A percentile compares a stretch with the other conserved stretches of the same genome.
phyloP scores from a whole-genome alignment of 2,888 invertebrate species.

The Apoda limacodes region DNA sequence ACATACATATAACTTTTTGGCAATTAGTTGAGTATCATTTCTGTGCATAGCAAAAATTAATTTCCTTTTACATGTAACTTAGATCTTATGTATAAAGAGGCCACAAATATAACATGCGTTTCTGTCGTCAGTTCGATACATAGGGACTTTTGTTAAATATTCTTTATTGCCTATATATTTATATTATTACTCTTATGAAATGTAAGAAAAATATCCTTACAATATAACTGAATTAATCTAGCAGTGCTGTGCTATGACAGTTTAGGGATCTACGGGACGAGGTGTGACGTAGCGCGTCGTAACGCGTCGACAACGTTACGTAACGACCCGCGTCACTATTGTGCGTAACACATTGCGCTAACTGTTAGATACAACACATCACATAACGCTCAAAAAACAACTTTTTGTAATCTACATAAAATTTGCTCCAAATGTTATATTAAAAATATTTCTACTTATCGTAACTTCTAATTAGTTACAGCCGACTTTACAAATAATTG shows the following conservation, averaged over 20 bases:
- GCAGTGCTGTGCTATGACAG: conserved; percentile 65
- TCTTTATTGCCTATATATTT: conserved; percentile 67
- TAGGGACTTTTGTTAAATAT: conserved; percentile 68
- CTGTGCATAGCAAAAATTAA: conserved; percentile 70
- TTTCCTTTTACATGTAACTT: conserved; percentile 69
- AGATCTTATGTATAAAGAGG: conserved; percentile 70
- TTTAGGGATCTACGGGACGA: conserved; percentile 34
- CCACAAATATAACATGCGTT: conserved; percentile 70
- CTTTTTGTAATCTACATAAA: conserved; percentile 68
- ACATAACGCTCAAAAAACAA: conserved; percentile 68
- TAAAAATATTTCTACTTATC: conserved; percentile 69
- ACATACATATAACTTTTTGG: conserved; percentile 71
- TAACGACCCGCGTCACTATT: conserved; percentile 38
- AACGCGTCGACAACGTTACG: conserved; percentile 6
- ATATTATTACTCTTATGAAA: conserved; percentile 63
- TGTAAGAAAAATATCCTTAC: conserved; percentile 68
- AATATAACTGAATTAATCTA: conserved; percentile 65
- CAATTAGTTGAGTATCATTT: conserved; percentile 73
- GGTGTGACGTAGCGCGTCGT: conserved; percentile 5
- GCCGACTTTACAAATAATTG: conserved; percentile 71
- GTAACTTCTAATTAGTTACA: conserved; percentile 69
- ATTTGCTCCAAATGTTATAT: conserved; percentile 68
- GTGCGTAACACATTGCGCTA: conserved; percentile 66
- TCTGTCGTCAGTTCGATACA: conserved; percentile 69
- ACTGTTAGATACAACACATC: conserved; percentile 59